phyloP scores from a whole-genome alignment of 2,888 invertebrate genomes.

The Drosophila monieri region DNA sequence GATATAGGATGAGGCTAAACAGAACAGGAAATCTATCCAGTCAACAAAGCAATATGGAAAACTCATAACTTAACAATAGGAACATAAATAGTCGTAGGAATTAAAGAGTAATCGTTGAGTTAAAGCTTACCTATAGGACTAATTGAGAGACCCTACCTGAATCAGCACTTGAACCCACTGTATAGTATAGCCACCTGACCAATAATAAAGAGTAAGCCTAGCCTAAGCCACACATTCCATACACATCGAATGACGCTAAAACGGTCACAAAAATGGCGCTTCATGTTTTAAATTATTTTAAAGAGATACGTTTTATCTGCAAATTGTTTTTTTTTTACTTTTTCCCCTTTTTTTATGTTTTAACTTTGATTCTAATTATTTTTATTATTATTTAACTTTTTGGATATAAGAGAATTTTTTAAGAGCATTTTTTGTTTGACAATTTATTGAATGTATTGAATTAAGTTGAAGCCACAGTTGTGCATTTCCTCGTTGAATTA shows the following conservation, averaged over 20 bases:
- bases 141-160: slow-evolving; percentile 33
- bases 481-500: too few relatives aligned
- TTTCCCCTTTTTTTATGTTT: too few relatives aligned
- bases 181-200: slow-evolving; percentile 41
- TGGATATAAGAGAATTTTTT: too few relatives aligned
- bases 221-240: slow-evolving; percentile 21
- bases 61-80: slow-evolving; percentile 27
- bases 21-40: slow-evolving; percentile 21
- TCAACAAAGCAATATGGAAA: slow-evolving; percentile 33
- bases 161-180: slow-evolving; percentile 21
- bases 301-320: too few relatives aligned
- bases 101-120: slow-evolving; percentile 31
- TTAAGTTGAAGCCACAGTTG: too few relatives aligned
- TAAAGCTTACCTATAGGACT: slow-evolving; percentile 36
- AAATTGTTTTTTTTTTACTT: too few relatives aligned
- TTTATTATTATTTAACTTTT: too few relatives aligned
- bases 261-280: neutral
- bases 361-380: too few relatives aligned
- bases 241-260: neutral
- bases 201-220: slow-evolving; percentile 34
- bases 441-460: too few relatives aligned
- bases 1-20: slow-evolving; percentile 32
- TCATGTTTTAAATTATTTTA: too few relatives aligned
- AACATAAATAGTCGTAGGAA: slow-evolving; percentile 19
- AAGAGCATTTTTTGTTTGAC: too few relatives aligned